Evolutionary conservation across 2,797 vertebrate genomes (phyloP), one percentile per base, ranked within the genome.

Genomic region (Caiman crocodilus): DNA sequence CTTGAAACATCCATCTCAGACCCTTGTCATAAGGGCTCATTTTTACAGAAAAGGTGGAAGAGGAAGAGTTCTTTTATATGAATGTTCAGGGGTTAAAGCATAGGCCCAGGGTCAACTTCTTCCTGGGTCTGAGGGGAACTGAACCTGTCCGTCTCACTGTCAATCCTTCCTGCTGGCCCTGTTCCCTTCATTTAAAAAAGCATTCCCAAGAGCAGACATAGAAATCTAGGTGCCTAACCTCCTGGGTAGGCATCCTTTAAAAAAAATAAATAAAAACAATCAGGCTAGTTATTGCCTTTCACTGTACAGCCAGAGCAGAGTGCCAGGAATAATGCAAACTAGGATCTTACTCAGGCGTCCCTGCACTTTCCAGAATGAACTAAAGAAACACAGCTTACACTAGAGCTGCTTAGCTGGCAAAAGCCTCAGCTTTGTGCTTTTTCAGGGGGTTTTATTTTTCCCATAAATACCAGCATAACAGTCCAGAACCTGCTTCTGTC

Each of bases 1-100:
- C 85, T 50, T 14, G 55, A 89, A 78, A 73, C 1, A 11, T 69
- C 69, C 60, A 21, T 92, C 94, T 94, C 87, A 84, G 56, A 76
- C 57, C n/a, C 76, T 71, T 64, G 25, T 79, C 79, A 94, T 32
- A 81, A 87, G 77, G 76, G 73, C 50, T 81, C 85, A 57, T 61
- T n/a, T 42, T 89, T 50, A 71, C 57, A 84, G 85, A 87, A 75
- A 23, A 21, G 71, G 28, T 83, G 4, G 25, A 90, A 26, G 85
- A 87, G 88, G 56, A 84, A 3, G 60, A 83, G 56, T 13, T 87
- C 50, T 57, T 28, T 61, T 13, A 17, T 0, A 25, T 17, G 35
- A 73, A 11, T 56, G 32, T 75, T 79, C 32, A 2, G 15, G 3
- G 4, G 10, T 42, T 42, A 42, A 42, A 42, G 42, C 42, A 42